Percentiles rank a stretch among this genome's conserved stretches.
Evolutionary conservation across 2,888 invertebrate genomes (phyloP).

Genomic region (Hypselothyrea guttata): DNA sequence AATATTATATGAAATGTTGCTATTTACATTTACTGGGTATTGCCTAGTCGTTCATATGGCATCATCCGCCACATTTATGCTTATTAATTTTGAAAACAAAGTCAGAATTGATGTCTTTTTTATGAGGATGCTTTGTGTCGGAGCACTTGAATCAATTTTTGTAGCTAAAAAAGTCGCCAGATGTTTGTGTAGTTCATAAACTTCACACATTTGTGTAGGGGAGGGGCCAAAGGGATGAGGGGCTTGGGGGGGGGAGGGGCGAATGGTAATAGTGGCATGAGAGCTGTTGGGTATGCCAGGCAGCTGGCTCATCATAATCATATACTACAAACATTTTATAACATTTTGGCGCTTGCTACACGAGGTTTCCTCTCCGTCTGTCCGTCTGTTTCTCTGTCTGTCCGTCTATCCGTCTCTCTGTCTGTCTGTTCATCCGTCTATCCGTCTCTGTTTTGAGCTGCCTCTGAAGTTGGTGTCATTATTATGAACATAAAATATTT

Average conservation of each 20-base stretch:
- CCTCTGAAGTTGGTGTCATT: slow-evolving; percentile 72
- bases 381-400: slow-evolving; percentile 5
- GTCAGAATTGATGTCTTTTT: slow-evolving; percentile 75
- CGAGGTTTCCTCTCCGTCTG: slow-evolving; percentile 22
- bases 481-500: slow-evolving; percentile 77
- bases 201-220: slow-evolving; percentile 58
- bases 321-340: slow-evolving; percentile 53
- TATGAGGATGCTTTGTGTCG: slow-evolving; percentile 62
- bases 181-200: slow-evolving; percentile 60
- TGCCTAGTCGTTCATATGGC: slow-evolving; percentile 1
- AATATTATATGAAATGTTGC: too few species aligned
- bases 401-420: slow-evolving; percentile 14
- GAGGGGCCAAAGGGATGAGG: background rate
- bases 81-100: slow-evolving; percentile 66
- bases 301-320: slow-evolving; percentile 41
- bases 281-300: slow-evolving; percentile 5
- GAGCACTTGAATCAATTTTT: slow-evolving; percentile 72
- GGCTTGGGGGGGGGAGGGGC: background rate
- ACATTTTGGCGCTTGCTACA: slow-evolving; percentile 58
- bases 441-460: slow-evolving; percentile 19
- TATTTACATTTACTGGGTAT: slow-evolving; percentile 19
- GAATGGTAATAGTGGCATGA: slow-evolving; percentile 4
- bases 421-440: slow-evolving; percentile 4
- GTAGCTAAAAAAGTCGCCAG: slow-evolving; percentile 27
- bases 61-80: background rate